Percentiles rank a stretch among this genome's conserved stretches.
phyloP scores from a whole-genome alignment of 2,888 invertebrate genomes.

The Meloe dianella region DNA sequence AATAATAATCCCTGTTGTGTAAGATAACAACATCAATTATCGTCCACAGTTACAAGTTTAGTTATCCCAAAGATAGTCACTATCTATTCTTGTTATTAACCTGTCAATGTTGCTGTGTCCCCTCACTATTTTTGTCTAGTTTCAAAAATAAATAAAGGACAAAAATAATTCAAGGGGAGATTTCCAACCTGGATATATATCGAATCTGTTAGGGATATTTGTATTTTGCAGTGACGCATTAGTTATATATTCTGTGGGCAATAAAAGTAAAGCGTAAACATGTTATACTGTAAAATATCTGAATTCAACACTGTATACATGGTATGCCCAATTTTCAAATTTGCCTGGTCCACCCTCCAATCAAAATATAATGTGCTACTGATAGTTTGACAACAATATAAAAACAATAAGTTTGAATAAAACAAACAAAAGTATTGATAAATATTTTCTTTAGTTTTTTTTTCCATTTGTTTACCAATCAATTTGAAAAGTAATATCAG shows the following conservation, averaged over 20 bases:
- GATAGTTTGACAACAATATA: too few species aligned
- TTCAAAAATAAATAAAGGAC: not conserved
- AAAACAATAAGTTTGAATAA: not conserved
- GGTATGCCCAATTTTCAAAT: too few species aligned
- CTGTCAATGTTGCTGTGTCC: slow-evolving; percentile 15
- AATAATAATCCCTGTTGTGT: slow-evolving; percentile 35
- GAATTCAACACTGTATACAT: too few species aligned
- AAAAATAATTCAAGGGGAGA: not conserved
- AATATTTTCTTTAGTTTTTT: not conserved
- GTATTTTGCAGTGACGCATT: too few species aligned
- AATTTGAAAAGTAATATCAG: not conserved
- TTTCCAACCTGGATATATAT: too few species aligned
- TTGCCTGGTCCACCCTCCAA: too few species aligned
- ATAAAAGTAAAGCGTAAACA: too few species aligned
- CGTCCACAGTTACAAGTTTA: slow-evolving; percentile 34
- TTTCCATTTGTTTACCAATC: not conserved
- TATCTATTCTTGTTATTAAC: slow-evolving; percentile 30
- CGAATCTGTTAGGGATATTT: too few species aligned
- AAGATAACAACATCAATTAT: slow-evolving; percentile 37
- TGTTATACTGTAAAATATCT: too few species aligned
- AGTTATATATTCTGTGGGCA: too few species aligned
- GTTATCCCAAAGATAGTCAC: slow-evolving; percentile 32
- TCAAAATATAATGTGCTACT: too few species aligned
- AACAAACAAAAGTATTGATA: not conserved
- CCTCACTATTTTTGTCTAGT: not conserved